Conservation (phyloP, 2,888 invertebrate genomes). For the Thereva nobilitata region DNA sequence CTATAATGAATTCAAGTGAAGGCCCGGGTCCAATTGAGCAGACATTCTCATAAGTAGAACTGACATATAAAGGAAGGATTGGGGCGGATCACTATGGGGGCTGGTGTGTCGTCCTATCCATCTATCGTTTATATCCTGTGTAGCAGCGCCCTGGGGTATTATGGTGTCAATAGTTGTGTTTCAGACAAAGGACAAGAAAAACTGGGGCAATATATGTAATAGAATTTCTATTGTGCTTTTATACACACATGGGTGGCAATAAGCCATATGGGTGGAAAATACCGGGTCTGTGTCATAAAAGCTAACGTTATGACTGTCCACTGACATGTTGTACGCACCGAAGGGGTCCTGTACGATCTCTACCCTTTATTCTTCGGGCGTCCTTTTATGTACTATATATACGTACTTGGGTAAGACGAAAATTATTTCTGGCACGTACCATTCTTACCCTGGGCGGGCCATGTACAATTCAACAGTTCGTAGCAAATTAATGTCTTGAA, state of each 20-base stretch:
- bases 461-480: slow-evolving; percentile 26
- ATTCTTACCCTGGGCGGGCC: background rate
- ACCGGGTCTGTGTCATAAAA: slow-evolving; percentile 7
- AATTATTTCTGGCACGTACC: slow-evolving; percentile 23
- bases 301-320: slow-evolving; percentile 13
- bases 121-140: slow-evolving; percentile 8
- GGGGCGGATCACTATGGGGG: no score
- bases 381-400: background rate
- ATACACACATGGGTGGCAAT: background rate
- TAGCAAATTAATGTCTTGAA: slow-evolving; percentile 25
- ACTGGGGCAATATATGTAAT: slow-evolving; percentile 33
- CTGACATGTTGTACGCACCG: slow-evolving; percentile 16
- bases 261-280: slow-evolving; percentile 1
- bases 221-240: slow-evolving; percentile 31
- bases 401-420: background rate
- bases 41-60: slow-evolving; percentile 13
- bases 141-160: slow-evolving; percentile 8
- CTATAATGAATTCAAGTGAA: no score
- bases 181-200: slow-evolving; percentile 17
- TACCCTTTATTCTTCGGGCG: slow-evolving; percentile 11
- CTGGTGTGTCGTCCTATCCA: slow-evolving; percentile 5
- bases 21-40: slow-evolving; percentile 20
- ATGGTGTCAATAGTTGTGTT: slow-evolving; percentile 19
- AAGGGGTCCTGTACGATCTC: slow-evolving; percentile 1
- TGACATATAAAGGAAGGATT: slow-evolving; percentile 1